phyloP scores from a whole-genome alignment of 2,113 vertebrate species.

The Pterophyllum scalare region DNA sequence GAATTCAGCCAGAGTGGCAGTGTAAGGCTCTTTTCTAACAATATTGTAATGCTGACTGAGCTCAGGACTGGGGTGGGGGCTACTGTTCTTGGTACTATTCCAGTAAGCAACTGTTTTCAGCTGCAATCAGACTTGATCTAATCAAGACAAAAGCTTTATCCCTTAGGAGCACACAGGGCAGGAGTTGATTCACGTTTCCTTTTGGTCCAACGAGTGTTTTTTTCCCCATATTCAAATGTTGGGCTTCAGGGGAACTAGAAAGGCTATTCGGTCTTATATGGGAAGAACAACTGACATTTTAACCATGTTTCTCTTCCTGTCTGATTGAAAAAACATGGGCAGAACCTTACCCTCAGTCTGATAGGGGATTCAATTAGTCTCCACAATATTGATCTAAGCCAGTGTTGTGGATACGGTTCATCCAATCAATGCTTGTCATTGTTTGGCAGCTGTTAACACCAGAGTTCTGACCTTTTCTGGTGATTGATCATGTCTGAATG shows the following conservation, averaged over 20 bases:
- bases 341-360: background rate
- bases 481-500: slow-evolving; percentile 49
- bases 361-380: slow-evolving; percentile 32
- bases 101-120: slow-evolving; percentile 40
- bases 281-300: background rate
- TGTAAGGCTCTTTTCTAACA: slow-evolving; percentile 28
- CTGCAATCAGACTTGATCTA: slow-evolving; percentile 40
- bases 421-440: slow-evolving; percentile 45
- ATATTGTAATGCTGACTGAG: slow-evolving; percentile 40
- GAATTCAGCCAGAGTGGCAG: slow-evolving; percentile 26
- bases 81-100: slow-evolving; percentile 29
- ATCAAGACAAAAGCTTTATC: slow-evolving; percentile 42
- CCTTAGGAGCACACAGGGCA: slow-evolving; percentile 13
- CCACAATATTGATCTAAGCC: slow-evolving; percentile 45
- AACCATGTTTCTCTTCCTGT: background rate
- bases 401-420: slow-evolving; percentile 25
- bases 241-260: background rate
- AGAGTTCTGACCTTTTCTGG: slow-evolving; percentile 42
- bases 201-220: background rate
- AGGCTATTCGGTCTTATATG: background rate
- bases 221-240: background rate
- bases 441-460: slow-evolving; percentile 33
- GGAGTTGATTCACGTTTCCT: slow-evolving; percentile 35
- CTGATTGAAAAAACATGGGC: slow-evolving; percentile 6
- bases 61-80: slow-evolving; percentile 51